Conservation (phyloP, 2,113 vertebrate species). For the Albula glossodonta region DNA sequence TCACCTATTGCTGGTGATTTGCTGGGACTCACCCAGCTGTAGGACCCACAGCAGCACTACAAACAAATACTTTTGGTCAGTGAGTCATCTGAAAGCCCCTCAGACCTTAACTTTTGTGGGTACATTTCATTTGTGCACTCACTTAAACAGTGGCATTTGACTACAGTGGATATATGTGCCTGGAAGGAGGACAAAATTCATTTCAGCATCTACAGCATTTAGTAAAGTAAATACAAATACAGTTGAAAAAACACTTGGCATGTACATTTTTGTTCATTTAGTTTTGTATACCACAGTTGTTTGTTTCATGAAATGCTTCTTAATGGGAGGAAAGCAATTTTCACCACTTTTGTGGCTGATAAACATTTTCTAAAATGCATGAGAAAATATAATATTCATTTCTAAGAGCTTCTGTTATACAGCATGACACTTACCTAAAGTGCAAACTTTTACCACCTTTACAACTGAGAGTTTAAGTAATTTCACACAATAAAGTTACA, state of each 20-base stretch:
- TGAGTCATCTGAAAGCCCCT: too few species aligned
- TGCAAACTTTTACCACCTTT: neutral
- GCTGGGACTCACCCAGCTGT: too few species aligned
- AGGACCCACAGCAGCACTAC: too few species aligned
- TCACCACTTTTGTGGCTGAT: neutral
- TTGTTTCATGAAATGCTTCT: neutral
- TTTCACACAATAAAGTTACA: constrained; percentile 11
- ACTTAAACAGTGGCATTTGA: neutral
- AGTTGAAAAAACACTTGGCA: neutral
- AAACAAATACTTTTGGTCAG: too few species aligned
- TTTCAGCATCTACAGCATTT: neutral
- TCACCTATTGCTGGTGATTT: too few species aligned
- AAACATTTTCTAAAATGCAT: neutral
- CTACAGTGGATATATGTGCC: neutral
- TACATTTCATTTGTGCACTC: too few species aligned
- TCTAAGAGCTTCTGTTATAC: neutral
- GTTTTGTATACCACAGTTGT: neutral
- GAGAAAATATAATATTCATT: neutral
- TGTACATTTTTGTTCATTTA: neutral
- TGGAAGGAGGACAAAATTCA: neutral
- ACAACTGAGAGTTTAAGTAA: neutral
- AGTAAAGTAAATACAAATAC: too few species aligned
- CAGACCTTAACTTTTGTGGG: neutral
- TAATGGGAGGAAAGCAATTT: neutral
- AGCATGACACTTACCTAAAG: neutral